Percentiles rank a stretch among this genome's conserved stretches.
Conservation (phyloP, 2,797 vertebrate species). For the Chlorospingus flavigularis region DNA sequence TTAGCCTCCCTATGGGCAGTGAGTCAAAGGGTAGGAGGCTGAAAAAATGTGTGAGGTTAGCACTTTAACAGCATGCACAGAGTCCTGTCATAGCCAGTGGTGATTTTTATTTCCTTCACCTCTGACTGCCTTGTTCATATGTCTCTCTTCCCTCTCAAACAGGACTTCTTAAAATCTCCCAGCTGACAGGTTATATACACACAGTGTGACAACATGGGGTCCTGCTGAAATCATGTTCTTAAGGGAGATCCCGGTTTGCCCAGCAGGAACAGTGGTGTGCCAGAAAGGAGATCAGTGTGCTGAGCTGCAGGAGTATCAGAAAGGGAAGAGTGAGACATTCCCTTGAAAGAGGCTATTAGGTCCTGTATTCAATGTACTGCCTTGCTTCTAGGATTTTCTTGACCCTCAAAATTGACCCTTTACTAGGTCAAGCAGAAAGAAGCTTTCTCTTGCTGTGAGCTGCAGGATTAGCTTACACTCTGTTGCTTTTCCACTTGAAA, state of each 20-base stretch:
- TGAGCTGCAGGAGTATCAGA: not conserved
- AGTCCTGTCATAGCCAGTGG: not conserved
- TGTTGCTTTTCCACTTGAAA: not conserved
- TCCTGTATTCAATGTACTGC: not conserved
- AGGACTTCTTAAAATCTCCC: not conserved
- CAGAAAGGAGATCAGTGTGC: not conserved
- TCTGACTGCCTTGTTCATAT: not conserved
- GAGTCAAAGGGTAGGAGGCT: conserved; percentile 12
- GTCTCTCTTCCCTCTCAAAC: not conserved
- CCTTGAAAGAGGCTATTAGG: not conserved
- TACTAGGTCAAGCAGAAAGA: not conserved
- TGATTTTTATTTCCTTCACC: not conserved
- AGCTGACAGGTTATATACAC: not conserved
- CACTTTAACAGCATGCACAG: not conserved
- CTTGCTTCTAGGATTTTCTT: not conserved
- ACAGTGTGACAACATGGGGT: not conserved
- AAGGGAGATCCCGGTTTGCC: not conserved
- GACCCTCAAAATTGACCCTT: not conserved
- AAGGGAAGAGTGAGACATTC: not conserved
- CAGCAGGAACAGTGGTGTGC: not conserved
- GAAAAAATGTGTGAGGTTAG: not conserved
- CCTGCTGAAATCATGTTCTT: not conserved
- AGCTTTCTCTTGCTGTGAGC: not conserved
- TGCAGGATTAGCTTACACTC: not conserved
- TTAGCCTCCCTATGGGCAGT: not conserved